Percentiles rank a stretch among this genome's conserved stretches.
phyloP scores from a whole-genome alignment of 2,113 vertebrate species.

The Sinocyclocheilus anshuiensis region DNA sequence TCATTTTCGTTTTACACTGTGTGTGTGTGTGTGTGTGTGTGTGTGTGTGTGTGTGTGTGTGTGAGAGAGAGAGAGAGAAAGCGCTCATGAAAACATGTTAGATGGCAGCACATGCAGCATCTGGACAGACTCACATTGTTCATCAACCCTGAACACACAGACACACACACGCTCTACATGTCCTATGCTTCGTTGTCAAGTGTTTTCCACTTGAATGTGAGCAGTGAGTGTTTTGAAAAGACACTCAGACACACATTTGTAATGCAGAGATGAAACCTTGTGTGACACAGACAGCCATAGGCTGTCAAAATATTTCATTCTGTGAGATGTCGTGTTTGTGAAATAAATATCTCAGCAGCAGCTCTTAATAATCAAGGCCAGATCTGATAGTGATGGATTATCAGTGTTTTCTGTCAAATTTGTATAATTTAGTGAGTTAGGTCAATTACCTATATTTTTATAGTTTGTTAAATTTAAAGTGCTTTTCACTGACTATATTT shows the following conservation, averaged over 20 bases:
- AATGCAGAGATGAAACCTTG: neutral
- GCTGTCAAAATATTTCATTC: constrained; percentile 61
- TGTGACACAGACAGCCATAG: constrained; percentile 56
- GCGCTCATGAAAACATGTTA: neutral
- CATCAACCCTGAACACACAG: neutral
- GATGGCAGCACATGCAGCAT: neutral
- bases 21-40: constrained; percentile 8
- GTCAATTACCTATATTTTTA: neutral
- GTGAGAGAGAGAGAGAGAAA: neutral
- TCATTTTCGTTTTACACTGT: neutral
- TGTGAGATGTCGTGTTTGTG: constrained; percentile 1
- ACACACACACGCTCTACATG: constrained; percentile 24
- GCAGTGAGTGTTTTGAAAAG: constrained; percentile 6
- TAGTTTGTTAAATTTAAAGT: neutral
- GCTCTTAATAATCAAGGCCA: neutral
- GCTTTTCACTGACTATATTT: neutral
- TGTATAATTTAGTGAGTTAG: neutral
- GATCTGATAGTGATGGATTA: neutral
- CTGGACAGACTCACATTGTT: neutral
- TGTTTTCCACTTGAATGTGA: constrained; percentile 16
- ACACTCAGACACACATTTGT: constrained; percentile 50
- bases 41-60: too few species aligned
- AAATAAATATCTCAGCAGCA: constrained; percentile 21
- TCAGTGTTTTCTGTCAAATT: neutral
- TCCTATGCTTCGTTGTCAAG: constrained; percentile 13